Percentiles rank a stretch among this genome's conserved stretches.
These are phyloP conservation scores for Aegithalos caudatus DNA, from an alignment of 2,113 vertebrate species.

Conservation along the genomic window DNA sequence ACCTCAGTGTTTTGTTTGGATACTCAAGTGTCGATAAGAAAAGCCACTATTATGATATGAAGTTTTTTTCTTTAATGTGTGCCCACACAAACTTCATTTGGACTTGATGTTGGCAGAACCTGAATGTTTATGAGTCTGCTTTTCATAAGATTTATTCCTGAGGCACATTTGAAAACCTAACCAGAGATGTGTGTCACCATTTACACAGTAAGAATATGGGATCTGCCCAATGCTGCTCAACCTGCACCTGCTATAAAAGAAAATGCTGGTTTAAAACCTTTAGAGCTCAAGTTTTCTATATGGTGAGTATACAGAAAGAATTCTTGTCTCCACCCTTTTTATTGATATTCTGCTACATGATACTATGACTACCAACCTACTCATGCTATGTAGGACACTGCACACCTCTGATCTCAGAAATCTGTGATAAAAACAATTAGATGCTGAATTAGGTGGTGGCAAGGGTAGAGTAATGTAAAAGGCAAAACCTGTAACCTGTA, in stretches of 20 bases:
- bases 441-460: neutral
- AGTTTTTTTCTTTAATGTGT: neutral
- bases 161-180: neutral
- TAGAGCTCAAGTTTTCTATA: neutral
- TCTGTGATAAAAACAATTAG: neutral
- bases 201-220: neutral
- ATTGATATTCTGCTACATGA: neutral
- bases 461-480: neutral
- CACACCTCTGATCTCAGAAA: neutral
- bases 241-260: neutral
- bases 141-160: neutral
- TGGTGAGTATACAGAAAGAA: no score
- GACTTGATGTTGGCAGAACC: neutral
- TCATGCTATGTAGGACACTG: neutral
- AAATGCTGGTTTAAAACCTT: neutral
- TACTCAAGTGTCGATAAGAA: neutral
- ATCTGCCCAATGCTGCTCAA: neutral
- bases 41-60: rapidly evolving
- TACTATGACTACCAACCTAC: neutral
- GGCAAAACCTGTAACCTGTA: neutral
- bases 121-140: neutral
- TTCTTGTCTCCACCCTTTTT: neutral
- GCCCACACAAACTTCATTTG: neutral
- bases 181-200: neutral
- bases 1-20: neutral